phyloP scores from a whole-genome alignment of 1,140 invertebrate species.

The Pantala flavescens region DNA sequence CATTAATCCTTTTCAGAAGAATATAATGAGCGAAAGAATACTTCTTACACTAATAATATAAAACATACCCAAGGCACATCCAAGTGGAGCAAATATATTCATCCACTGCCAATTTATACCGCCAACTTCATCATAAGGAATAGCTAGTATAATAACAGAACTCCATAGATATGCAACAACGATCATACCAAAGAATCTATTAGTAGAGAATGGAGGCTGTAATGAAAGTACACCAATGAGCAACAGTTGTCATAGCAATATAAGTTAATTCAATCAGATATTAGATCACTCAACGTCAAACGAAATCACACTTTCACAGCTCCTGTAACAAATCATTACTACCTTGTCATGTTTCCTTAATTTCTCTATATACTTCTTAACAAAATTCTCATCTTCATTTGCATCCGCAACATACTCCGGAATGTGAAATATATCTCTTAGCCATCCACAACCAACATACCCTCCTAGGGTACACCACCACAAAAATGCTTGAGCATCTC shows the following conservation, averaged over 20 bases:
- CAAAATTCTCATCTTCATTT: constrained; percentile 64
- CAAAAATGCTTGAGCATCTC: constrained; percentile 83
- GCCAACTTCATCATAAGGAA: constrained; percentile 61
- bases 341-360: constrained; percentile 54
- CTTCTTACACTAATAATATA: background rate
- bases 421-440: constrained; percentile 74
- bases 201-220: constrained; percentile 66
- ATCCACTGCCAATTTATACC: constrained; percentile 59
- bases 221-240: constrained; percentile 26
- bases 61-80: constrained; percentile 58
- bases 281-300: background rate
- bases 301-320: no score
- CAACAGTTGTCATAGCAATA: constrained; percentile 15
- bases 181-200: constrained; percentile 64
- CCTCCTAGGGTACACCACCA: constrained; percentile 80
- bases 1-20: constrained; percentile 13
- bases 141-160: constrained; percentile 57
- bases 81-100: constrained; percentile 58
- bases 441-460: constrained; percentile 73
- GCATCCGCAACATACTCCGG: constrained; percentile 78
- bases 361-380: constrained; percentile 51
- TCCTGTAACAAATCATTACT: constrained; percentile 21
- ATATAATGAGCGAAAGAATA: no score
- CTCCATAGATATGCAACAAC: constrained; percentile 71
- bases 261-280: constrained; percentile 12